A percentile compares a stretch with the other conserved stretches of the same genome.
Conservation (phyloP, 1,140 invertebrate species). For the Paracyclopina nana region DNA sequence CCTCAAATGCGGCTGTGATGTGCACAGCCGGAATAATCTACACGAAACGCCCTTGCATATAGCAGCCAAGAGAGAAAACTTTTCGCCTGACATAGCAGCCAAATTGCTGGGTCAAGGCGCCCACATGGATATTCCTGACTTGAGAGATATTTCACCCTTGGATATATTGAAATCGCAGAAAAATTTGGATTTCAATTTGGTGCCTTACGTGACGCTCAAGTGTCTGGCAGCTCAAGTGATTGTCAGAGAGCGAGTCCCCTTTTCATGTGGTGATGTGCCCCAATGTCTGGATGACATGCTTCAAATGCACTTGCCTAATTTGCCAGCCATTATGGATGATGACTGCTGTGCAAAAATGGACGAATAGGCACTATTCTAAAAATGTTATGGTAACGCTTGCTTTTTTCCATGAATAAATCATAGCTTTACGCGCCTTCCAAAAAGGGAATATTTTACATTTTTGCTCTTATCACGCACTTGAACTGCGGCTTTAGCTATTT, state of each 20-base stretch:
- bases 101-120: slow-evolving; percentile 21
- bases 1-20: slow-evolving; percentile 20
- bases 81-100: slow-evolving; percentile 18
- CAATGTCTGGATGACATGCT: too few relatives aligned
- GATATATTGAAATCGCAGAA: slow-evolving; percentile 18
- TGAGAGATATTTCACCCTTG: slow-evolving; percentile 20
- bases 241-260: slow-evolving; percentile 17
- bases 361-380: too few relatives aligned
- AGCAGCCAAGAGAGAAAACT: slow-evolving; percentile 21
- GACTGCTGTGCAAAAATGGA: too few relatives aligned
- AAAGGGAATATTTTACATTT: too few relatives aligned
- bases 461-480: too few relatives aligned
- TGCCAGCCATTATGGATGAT: too few relatives aligned
- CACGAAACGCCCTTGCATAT: slow-evolving; percentile 22
- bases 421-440: too few relatives aligned
- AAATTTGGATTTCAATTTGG: slow-evolving; percentile 19
- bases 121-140: slow-evolving; percentile 22
- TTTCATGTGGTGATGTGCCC: too few relatives aligned
- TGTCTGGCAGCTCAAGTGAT: slow-evolving; percentile 22
- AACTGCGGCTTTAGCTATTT: too few relatives aligned
- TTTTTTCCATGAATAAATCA: too few relatives aligned
- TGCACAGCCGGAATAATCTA: slow-evolving; percentile 21
- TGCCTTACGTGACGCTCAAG: slow-evolving; percentile 21
- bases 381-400: too few relatives aligned
- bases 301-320: too few relatives aligned